These are phyloP conservation scores for Ascaphus truei DNA, from an alignment of 2,113 vertebrate genomes.

Conservation along the genomic window DNA sequence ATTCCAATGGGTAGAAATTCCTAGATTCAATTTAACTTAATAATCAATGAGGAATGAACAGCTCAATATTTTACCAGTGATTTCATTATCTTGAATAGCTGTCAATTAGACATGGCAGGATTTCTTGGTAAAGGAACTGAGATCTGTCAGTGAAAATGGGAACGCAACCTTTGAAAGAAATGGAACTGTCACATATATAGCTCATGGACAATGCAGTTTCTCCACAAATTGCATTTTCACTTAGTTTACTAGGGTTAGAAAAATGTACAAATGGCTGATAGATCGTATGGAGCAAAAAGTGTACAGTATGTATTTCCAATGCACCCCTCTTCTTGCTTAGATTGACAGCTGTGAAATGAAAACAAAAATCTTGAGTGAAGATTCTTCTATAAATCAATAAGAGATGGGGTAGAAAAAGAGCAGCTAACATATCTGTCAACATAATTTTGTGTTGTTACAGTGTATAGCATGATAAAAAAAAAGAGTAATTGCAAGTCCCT, in stretches of 20 bases:
- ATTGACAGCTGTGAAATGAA: not conserved
- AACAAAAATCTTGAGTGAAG: no score
- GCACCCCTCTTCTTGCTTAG: not conserved
- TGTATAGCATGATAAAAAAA: no score
- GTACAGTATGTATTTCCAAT: not conserved
- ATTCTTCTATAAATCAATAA: no score
- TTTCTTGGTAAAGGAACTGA: not conserved
- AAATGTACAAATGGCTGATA: not conserved
- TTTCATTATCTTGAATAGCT: not conserved
- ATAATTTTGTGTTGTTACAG: no score
- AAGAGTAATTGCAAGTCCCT: no score
- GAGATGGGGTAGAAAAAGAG: no score
- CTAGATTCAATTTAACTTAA: not conserved
- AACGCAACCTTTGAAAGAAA: not conserved
- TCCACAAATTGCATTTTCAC: not conserved
- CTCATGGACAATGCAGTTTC: not conserved
- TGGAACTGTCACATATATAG: not conserved
- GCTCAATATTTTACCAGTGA: conserved; percentile 3
- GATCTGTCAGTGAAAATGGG: not conserved
- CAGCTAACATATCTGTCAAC: no score
- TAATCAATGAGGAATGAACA: not conserved
- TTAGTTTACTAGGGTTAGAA: not conserved
- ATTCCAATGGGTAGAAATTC: not conserved
- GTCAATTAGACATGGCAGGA: not conserved
- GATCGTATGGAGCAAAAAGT: not conserved